Evolutionary conservation across 2,888 invertebrate genomes (phyloP), one percentile per base, ranked within the genome.

Genomic region (Scaptomyza reducta): DNA sequence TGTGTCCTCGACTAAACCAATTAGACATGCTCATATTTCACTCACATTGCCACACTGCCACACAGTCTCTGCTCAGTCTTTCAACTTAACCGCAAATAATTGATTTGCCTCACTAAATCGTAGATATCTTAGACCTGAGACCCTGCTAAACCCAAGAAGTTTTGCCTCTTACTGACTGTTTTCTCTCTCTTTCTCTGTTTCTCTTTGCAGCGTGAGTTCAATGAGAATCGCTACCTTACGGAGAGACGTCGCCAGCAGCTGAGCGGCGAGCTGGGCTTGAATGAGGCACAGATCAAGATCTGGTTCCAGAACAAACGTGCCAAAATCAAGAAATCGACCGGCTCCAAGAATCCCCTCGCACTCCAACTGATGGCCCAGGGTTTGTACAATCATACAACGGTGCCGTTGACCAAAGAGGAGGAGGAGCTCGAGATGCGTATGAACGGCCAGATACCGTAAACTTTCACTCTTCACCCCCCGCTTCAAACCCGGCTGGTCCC

Each of bases 291-390:
- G 93, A 99, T 97, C 91, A 98, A 98, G 93, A 98, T 98, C 91
- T 98, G 97, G 98, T 97, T 98, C 93, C 97, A 98, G 93, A 98
- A 98, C 93, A 98, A 98, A 91, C 94, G 98, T 14, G 99, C 99
- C 72, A 98, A 98, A 93, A 96, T 98, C 91, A 99, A 99, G 93
- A 98, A 98, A 91, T 94, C 97, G 0, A 94, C 95, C 0, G 97
- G 97, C 0, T 95, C 96, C 79, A 95, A 96, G 88, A 96, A 97
- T 92, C 96, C 96, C 0, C 92, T 98, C 58, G 98, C 98, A 0
- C 90, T 97, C 60, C 97, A 97, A 89, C 93, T 98, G 80, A 97
- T 98, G 97, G 97, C 98, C 0, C 97, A 98, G 90, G 98, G 98
- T 0, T 93, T 98, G 27, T 98, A 98, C 92, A 98, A 98, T 91